These are phyloP conservation scores for Ptilonorhynchus violaceus DNA, from an alignment of 2,113 vertebrate species.

Conservation along the genomic window DNA sequence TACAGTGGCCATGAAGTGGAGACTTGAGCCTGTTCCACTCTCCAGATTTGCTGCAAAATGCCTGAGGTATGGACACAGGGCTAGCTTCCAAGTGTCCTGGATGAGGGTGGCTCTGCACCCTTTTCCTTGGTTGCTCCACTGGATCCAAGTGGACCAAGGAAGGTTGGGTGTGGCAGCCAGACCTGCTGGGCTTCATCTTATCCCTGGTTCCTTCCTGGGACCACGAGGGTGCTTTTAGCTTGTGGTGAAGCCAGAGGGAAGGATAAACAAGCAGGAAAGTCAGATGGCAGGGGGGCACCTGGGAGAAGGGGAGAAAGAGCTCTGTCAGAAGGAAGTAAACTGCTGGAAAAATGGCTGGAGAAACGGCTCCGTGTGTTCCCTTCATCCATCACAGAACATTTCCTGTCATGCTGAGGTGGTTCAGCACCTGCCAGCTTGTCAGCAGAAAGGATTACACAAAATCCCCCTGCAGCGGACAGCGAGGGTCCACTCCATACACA, in stretches of 20 bases:
- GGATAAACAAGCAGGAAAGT: not conserved
- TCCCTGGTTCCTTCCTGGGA: not conserved
- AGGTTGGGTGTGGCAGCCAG: not conserved
- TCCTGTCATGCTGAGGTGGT: not conserved
- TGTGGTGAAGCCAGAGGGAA: not conserved
- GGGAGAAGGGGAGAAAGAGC: not conserved
- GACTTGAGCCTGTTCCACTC: not conserved
- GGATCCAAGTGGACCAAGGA: not conserved
- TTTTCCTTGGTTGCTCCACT: not conserved
- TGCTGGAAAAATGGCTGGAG: not conserved
- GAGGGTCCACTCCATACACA: not conserved
- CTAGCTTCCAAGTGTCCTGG: not conserved
- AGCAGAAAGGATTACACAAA: not conserved
- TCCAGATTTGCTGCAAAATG: not conserved
- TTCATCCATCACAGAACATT: not conserved
- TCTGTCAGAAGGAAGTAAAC: not conserved
- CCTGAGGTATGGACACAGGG: not conserved
- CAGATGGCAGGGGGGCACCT: fast-evolving
- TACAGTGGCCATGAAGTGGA: not conserved
- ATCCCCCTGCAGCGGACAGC: not conserved
- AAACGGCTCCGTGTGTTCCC: not conserved
- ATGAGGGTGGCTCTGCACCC: not conserved
- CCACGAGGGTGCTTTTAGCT: not conserved
- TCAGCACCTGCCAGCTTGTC: not conserved
- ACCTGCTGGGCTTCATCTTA: not conserved